These are phyloP conservation scores for Drosophila suboccidentalis DNA, from an alignment of 2,888 invertebrate genomes.

Conservation along the genomic window DNA sequence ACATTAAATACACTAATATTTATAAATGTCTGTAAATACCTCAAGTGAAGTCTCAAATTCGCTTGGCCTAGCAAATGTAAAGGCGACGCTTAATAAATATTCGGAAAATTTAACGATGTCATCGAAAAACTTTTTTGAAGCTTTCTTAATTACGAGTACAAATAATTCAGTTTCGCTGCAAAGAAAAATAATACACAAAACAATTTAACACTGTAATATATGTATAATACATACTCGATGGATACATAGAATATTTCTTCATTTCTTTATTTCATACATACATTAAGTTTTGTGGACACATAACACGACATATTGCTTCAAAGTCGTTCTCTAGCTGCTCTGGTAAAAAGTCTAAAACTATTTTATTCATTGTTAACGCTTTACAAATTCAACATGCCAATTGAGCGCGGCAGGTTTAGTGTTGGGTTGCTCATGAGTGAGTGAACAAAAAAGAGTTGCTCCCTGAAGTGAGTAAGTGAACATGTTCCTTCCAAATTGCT, in stretches of 20 bases:
- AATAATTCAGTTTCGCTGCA: constrained; percentile 54
- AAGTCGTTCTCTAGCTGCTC: constrained; percentile 6
- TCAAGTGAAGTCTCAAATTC: neutral
- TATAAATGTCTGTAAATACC: neutral
- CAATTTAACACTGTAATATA: neutral
- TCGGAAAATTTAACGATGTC: neutral
- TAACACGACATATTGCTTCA: neutral
- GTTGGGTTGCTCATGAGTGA: too few relatives aligned
- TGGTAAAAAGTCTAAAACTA: neutral
- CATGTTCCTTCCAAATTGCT: too few relatives aligned
- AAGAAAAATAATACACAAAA: neutral
- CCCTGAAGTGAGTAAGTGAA: too few relatives aligned
- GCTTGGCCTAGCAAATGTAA: constrained; percentile 1
- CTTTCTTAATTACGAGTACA: constrained; percentile 30
- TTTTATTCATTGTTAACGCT: constrained; percentile 18
- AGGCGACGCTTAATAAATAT: constrained; percentile 8
- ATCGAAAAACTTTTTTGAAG: constrained; percentile 13
- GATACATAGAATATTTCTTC: too few relatives aligned
- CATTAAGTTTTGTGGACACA: constrained; percentile 23
- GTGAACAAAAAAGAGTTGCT: too few relatives aligned
- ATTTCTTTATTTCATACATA: constrained; percentile 18
- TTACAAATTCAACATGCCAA: neutral
- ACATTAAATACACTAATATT: neutral
- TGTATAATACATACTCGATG: neutral
- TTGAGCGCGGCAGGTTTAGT: constrained; percentile 4